Conservation (phyloP, 2,113 vertebrate genomes). For the Lampris megalopsis region DNA sequence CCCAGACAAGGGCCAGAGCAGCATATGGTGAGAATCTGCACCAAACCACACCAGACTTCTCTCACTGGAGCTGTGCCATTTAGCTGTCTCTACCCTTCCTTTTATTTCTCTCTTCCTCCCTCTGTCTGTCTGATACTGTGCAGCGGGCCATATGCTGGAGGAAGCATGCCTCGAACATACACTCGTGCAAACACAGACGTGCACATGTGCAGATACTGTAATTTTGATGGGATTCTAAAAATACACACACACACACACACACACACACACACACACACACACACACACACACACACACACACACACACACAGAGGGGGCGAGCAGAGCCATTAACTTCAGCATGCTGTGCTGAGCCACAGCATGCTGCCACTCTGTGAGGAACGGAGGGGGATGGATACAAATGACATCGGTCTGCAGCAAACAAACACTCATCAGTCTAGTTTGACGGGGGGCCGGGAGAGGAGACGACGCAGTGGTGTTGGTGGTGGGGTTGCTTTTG, state of each 20-base stretch:
- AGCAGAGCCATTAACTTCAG: constrained; percentile 14
- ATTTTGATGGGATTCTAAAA: too few relatives aligned
- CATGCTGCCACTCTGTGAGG: constrained; percentile 19
- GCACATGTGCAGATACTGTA: background rate
- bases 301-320: background rate
- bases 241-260: constrained; percentile 9
- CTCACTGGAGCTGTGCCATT: background rate
- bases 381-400: constrained; percentile 13
- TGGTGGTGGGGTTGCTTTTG: background rate
- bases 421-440: constrained; percentile 34
- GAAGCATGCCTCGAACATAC: background rate
- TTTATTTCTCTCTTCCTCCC: background rate
- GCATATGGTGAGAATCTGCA: constrained; percentile 38
- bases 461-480: background rate
- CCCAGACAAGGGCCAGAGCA: constrained; percentile 12
- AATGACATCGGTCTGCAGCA: constrained; percentile 35
- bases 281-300: constrained; percentile 3
- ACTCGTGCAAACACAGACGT: too few relatives aligned
- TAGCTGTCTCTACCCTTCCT: background rate
- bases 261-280: constrained; percentile 18
- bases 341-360: constrained; percentile 25
- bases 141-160: background rate
- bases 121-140: background rate
- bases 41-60: background rate
- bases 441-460: background rate